Evolutionary conservation across 2,797 vertebrate genomes (phyloP).

Genomic region (Sebastes aleutianus): DNA sequence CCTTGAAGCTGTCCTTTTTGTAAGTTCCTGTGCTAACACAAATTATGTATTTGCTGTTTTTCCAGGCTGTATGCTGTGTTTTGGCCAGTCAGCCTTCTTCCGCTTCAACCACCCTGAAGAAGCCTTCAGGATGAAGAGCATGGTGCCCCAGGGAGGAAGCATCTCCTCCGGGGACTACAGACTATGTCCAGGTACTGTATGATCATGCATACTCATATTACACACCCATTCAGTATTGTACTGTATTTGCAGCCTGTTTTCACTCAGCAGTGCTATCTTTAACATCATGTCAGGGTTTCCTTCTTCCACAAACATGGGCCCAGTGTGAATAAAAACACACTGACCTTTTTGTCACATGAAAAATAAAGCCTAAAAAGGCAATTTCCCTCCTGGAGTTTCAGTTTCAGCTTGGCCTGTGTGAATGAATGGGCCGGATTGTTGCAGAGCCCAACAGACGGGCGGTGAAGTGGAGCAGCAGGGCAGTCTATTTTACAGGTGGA

Average conservation of each 20-base stretch:
- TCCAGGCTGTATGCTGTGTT: conserved; percentile 96
- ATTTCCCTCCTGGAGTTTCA: not conserved
- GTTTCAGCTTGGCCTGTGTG: conserved; percentile 8
- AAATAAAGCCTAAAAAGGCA: not conserved
- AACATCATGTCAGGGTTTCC: not conserved
- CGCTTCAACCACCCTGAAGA: conserved; percentile 98
- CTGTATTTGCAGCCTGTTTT: conserved; percentile 12
- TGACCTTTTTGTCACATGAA: conserved; percentile 29
- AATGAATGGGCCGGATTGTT: conserved; percentile 55
- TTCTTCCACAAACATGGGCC: not conserved
- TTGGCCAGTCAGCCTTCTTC: conserved; percentile 93
- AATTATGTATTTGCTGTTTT: not conserved
- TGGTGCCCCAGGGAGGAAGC: conserved; percentile 83
- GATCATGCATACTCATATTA: not conserved
- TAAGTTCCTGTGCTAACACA: not conserved
- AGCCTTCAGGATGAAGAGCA: conserved; percentile 96
- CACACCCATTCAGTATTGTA: not conserved
- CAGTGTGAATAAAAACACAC: conserved; percentile 17
- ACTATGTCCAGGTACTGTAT: conserved; percentile 81
- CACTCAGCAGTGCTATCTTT: not conserved
- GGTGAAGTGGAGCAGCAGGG: conserved; percentile 17
- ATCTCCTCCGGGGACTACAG: conserved; percentile 68
- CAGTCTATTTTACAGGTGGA: conserved; percentile 58
- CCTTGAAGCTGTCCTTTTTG: not conserved
- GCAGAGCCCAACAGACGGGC: not conserved